A percentile compares a stretch with the other conserved stretches of the same genome.
These are phyloP conservation scores for Phortica variegata DNA, from an alignment of 1,140 invertebrate genomes.

Conservation along the genomic window DNA sequence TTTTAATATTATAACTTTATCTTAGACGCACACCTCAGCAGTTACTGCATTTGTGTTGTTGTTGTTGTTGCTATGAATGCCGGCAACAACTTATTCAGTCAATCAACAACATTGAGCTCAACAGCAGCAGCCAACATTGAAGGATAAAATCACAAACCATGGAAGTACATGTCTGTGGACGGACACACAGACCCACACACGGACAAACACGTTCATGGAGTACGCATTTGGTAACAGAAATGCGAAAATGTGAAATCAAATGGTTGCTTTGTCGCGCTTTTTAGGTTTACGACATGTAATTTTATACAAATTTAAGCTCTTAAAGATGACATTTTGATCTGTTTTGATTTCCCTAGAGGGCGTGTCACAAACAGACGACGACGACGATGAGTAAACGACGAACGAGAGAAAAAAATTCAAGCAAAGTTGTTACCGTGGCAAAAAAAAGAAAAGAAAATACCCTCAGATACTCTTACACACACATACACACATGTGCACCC, in stretches of 20 bases:
- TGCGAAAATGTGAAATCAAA: not conserved
- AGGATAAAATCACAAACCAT: no score
- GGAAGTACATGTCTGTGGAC: no score
- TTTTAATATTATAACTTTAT: no score
- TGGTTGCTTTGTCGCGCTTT: conserved; percentile 15
- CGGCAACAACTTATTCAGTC: no score
- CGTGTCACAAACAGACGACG: conserved; percentile 2
- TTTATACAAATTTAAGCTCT: conserved; percentile 56
- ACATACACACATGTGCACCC: no score
- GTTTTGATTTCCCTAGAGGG: conserved; percentile 50
- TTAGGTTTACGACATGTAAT: conserved; percentile 38
- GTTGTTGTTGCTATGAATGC: conserved; percentile 5
- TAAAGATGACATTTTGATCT: conserved; percentile 57
- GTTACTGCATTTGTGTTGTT: conserved; percentile 20
- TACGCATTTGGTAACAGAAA: not conserved
- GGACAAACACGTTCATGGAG: not conserved
- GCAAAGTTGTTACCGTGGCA: no score
- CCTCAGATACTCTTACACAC: no score
- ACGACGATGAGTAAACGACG: not conserved
- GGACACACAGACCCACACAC: not conserved
- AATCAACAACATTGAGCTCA: no score
- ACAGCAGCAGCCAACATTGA: no score
- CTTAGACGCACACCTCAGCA: no score
- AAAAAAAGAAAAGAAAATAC: no score
- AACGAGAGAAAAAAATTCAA: no score